Percentiles rank a stretch among this genome's conserved stretches.
Conservation (phyloP, 2,888 invertebrate genomes). For the Ptycholaimellus sp. region DNA sequence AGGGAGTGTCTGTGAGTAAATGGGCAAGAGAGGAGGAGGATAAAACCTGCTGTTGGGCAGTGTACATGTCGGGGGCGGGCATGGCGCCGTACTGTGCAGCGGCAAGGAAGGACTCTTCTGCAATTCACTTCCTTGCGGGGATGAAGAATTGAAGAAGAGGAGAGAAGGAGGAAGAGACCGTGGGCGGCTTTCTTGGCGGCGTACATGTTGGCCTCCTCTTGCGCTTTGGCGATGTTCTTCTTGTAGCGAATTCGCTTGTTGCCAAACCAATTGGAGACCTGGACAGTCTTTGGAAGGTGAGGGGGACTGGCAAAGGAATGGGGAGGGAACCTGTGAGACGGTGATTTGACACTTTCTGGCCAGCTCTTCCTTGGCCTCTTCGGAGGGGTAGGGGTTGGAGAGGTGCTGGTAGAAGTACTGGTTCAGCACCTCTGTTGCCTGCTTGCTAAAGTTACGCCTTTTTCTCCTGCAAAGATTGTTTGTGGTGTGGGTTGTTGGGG, state of each 20-base stretch:
- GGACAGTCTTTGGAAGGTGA: no score
- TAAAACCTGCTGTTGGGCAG: no score
- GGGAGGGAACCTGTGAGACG: constrained; percentile 53
- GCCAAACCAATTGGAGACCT: constrained; percentile 96
- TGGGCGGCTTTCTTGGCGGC: constrained; percentile 71
- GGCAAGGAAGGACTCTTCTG: neutral
- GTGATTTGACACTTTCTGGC: constrained; percentile 97
- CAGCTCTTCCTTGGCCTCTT: constrained; percentile 97
- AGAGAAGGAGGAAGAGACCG: no score
- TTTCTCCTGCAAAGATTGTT: constrained; percentile 37
- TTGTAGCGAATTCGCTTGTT: constrained; percentile 98
- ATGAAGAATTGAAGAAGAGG: no score
- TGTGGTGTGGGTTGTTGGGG: neutral
- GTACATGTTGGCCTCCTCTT: constrained; percentile 94
- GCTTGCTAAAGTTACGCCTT: constrained; percentile 95
- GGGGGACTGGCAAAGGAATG: neutral
- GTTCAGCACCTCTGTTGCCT: constrained; percentile 93
- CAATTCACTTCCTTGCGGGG: neutral
- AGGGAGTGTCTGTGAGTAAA: no score
- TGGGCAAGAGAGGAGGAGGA: no score
- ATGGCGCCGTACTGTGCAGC: neutral
- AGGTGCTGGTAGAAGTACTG: constrained; percentile 99
- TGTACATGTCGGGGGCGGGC: no score
- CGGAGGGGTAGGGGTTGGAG: constrained; percentile 96
- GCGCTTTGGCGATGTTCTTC: constrained; percentile 98